Evolutionary conservation across 2,113 vertebrate genomes (phyloP).

Genomic region (human (Homo sapiens)): GRCh38 chr1:118586501-118587000

Average conservation of each 20-base stretch:
- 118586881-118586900: background rate
- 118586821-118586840: background rate
- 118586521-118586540: background rate
- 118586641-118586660: background rate
- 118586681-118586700: background rate
- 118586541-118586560: background rate
- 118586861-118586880: background rate
- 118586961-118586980: background rate
- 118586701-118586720: background rate
- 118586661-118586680: background rate
- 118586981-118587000: background rate
- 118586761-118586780: background rate
- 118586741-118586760: background rate
- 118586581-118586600: background rate
- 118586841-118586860: background rate
- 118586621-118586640: background rate
- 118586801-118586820: background rate
- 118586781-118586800: background rate
- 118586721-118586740: background rate
- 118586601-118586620: background rate
- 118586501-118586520: background rate
- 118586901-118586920: background rate
- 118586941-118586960: background rate
- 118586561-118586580: background rate
- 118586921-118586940: background rate